phyloP scores from a whole-genome alignment of 2,113 vertebrate species.

The Passer domesticus region DNA sequence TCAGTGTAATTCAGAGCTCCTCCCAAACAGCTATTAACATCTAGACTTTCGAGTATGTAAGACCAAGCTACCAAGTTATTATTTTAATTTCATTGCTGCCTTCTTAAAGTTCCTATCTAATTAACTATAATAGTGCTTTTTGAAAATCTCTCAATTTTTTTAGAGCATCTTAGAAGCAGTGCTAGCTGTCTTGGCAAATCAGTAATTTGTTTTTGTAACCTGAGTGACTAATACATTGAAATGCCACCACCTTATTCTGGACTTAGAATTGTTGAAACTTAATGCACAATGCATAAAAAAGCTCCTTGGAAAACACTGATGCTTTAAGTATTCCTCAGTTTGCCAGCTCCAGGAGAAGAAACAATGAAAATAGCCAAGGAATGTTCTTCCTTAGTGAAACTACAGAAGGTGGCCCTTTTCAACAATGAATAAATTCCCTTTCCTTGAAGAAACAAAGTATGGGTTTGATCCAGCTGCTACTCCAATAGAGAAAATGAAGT shows the following conservation, averaged over 20 bases:
- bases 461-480: neutral
- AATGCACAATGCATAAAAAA: constrained; percentile 46
- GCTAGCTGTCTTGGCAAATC: constrained; percentile 39
- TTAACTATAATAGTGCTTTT: constrained; percentile 29
- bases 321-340: constrained; percentile 44
- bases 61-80: constrained; percentile 25
- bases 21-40: neutral
- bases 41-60: constrained; percentile 5
- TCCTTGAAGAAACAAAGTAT: neutral
- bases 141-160: constrained; percentile 39
- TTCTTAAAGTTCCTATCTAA: constrained; percentile 46
- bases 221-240: constrained; percentile 49
- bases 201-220: constrained; percentile 34
- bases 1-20: neutral
- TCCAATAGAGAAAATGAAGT: neutral
- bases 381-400: neutral
- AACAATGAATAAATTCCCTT: neutral
- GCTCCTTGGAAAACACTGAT: constrained; percentile 49
- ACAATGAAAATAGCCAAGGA: neutral
- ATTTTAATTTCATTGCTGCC: constrained; percentile 50
- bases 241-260: neutral
- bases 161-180: constrained; percentile 44
- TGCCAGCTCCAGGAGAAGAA: constrained; percentile 50
- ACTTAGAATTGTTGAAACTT: constrained; percentile 24
- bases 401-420: neutral